These are phyloP conservation scores for Eilema sororculum DNA, from an alignment of 2,888 invertebrate species.

Conservation along the genomic window DNA sequence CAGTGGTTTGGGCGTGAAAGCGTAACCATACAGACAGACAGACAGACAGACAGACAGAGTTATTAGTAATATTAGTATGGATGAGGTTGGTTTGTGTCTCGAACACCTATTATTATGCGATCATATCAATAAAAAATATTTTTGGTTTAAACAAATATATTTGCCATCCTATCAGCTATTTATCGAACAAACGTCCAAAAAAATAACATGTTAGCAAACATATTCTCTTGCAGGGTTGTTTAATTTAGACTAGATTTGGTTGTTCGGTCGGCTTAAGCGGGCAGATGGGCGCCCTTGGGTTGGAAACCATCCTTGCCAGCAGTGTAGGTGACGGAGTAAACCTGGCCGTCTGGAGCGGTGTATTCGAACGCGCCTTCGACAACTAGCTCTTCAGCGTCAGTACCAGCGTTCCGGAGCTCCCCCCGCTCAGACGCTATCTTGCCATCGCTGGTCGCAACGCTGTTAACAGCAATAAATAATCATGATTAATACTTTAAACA, in stretches of 20 bases:
- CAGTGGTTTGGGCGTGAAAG: no score
- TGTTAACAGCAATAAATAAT: slow-evolving; percentile 36
- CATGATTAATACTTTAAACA: background rate
- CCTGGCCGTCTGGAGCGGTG: slow-evolving; percentile 76
- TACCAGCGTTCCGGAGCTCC: slow-evolving; percentile 73
- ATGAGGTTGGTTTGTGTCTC: no score
- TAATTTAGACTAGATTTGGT: slow-evolving; percentile 46
- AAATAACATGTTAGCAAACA: slow-evolving; percentile 29
- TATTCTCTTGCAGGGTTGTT: slow-evolving; percentile 35
- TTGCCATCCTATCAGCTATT: slow-evolving; percentile 53
- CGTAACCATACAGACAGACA: no score
- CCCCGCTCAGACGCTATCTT: slow-evolving; percentile 65
- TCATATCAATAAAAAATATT: slow-evolving; percentile 1
- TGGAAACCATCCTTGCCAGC: slow-evolving; percentile 86
- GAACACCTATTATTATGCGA: no score
- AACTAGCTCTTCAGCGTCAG: slow-evolving; percentile 75
- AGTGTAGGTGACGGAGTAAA: slow-evolving; percentile 79
- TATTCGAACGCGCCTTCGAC: slow-evolving; percentile 84
- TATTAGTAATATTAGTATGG: no score
- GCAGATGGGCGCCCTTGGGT: slow-evolving; percentile 71
- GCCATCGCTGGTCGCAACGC: slow-evolving; percentile 75
- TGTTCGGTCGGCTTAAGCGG: slow-evolving; percentile 40
- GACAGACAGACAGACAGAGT: no score
- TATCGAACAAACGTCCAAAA: slow-evolving; percentile 42
- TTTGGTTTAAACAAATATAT: slow-evolving; percentile 48